These are phyloP conservation scores for Carabus problematicus DNA, from an alignment of 2,888 invertebrate species.

Conservation along the genomic window DNA sequence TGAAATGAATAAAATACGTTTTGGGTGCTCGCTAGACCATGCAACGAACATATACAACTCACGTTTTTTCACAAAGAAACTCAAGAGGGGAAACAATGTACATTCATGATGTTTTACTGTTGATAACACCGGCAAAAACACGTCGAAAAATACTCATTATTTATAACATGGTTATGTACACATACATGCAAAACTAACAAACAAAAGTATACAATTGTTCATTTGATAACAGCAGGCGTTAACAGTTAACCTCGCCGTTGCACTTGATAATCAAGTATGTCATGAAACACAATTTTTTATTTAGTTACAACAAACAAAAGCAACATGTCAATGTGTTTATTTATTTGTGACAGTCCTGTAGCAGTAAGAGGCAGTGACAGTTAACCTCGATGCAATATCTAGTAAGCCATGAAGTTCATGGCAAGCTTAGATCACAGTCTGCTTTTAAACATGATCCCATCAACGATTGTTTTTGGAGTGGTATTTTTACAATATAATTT, in stretches of 20 bases:
- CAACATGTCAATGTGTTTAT: too few species aligned
- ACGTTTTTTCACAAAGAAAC: conserved; percentile 34
- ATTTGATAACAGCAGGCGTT: too few species aligned
- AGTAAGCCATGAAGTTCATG: conserved; percentile 29
- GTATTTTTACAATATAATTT: neutral
- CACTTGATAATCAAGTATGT: too few species aligned
- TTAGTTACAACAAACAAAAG: too few species aligned
- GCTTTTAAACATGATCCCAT: conserved; percentile 9
- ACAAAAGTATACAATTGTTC: too few species aligned
- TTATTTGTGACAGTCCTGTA: neutral
- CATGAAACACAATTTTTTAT: too few species aligned
- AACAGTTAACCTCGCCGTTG: too few species aligned
- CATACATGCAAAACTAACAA: too few species aligned
- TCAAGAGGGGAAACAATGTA: neutral
- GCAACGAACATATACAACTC: conserved; percentile 11
- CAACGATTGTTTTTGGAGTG: neutral
- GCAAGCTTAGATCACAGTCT: conserved; percentile 1
- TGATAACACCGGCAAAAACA: too few species aligned
- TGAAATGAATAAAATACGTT: conserved; percentile 31
- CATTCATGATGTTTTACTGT: too few species aligned
- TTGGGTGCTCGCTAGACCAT: conserved; percentile 37
- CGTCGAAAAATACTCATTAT: too few species aligned
- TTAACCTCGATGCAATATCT: conserved; percentile 13
- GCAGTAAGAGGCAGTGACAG: conserved; percentile 11
- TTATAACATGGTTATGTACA: too few species aligned